Percentiles rank a stretch among this genome's conserved stretches.
Evolutionary conservation across 2,888 invertebrate genomes (phyloP).

Genomic region (Eulithis prunata): DNA sequence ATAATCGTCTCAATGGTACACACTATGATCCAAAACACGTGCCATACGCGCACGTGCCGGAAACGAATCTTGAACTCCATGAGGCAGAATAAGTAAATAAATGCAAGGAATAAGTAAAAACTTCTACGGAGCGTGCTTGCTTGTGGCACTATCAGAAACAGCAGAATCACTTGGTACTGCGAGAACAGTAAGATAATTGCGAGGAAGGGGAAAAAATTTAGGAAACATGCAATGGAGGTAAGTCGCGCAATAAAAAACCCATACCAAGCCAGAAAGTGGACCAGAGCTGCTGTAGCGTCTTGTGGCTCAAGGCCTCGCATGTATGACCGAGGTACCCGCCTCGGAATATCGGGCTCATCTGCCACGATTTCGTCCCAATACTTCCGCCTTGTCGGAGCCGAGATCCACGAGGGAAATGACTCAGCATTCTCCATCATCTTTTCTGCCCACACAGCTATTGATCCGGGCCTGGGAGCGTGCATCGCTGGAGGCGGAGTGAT

Average conservation of each 20-base stretch:
- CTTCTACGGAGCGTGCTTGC: constrained; percentile 79
- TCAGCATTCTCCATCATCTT: constrained; percentile 84
- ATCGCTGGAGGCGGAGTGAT: constrained; percentile 79
- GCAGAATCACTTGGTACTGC: constrained; percentile 87
- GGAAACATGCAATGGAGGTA: constrained; percentile 88
- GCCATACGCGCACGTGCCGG: constrained; percentile 88
- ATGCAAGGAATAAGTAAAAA: constrained; percentile 89
- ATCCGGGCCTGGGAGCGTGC: constrained; percentile 70
- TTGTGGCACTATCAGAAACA: constrained; percentile 87
- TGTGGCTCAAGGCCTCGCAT: constrained; percentile 89
- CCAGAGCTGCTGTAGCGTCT: constrained; percentile 87
- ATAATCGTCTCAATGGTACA: constrained; percentile 87
- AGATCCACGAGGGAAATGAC: constrained; percentile 78
- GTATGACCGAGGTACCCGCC: constrained; percentile 75
- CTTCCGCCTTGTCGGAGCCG: constrained; percentile 76
- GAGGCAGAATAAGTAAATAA: constrained; percentile 89
- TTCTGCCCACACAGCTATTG: constrained; percentile 76
- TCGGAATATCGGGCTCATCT: constrained; percentile 72
- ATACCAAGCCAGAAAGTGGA: constrained; percentile 91
- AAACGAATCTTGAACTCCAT: constrained; percentile 92
- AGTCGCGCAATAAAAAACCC: constrained; percentile 89
- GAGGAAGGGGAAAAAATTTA: constrained; percentile 86
- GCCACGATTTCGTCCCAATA: constrained; percentile 61
- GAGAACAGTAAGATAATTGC: constrained; percentile 84
- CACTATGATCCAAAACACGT: constrained; percentile 87